phyloP scores from a whole-genome alignment of 1,140 invertebrate species.

The Armadillidium nasatum region DNA sequence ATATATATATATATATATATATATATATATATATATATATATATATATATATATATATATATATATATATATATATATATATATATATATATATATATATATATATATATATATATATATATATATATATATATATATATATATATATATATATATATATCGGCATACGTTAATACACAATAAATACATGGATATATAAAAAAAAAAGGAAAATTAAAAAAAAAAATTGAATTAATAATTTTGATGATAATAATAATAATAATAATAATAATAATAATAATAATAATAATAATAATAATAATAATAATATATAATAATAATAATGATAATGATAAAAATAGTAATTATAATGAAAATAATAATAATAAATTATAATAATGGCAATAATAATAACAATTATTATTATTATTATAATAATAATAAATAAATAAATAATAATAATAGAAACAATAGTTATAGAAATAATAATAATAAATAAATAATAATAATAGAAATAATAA shows the following conservation, averaged over 20 bases:
- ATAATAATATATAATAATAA: too few species aligned
- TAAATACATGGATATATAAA: not conserved
- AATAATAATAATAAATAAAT: too few species aligned
- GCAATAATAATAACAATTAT: too few species aligned
- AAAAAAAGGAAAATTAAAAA: not conserved
- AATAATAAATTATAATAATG: not conserved
- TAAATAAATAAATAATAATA: too few species aligned
- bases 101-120: constrained; percentile 15
- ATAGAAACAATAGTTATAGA: too few species aligned
- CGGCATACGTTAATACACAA: not conserved
- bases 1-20: constrained; percentile 11
- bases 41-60: constrained; percentile 15
- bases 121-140: constrained; percentile 15
- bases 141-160: not conserved
- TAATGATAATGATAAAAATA: too few species aligned
- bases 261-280: too few species aligned
- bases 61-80: constrained; percentile 8
- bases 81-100: constrained; percentile 11
- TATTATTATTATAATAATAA: too few species aligned
- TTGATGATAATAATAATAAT: too few species aligned
- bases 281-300: too few species aligned
- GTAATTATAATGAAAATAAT: not conserved
- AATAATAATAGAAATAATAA: too few species aligned
- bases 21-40: not conserved
- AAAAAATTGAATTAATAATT: not conserved